A percentile compares a stretch with the other conserved stretches of the same genome.
Evolutionary conservation across 1,140 invertebrate species (phyloP).

Genomic region (Lepidostoma basale): DNA sequence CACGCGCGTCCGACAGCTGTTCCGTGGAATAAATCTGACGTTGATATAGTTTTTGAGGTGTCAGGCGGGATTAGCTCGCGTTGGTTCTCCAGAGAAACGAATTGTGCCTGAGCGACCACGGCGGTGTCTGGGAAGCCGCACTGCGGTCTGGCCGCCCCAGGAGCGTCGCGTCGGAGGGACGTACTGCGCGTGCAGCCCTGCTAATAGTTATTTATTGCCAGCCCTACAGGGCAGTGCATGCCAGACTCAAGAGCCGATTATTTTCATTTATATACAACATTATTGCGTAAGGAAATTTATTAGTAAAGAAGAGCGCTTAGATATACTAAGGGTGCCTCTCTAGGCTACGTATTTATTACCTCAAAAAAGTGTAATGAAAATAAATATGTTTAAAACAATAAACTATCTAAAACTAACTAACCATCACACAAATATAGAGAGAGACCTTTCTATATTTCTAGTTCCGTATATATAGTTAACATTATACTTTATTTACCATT

Average conservation of each 20-base stretch:
- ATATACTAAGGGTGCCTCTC: no score
- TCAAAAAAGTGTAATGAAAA: no score
- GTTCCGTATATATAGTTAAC: no score
- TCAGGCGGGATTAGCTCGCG: slow-evolving; percentile 39
- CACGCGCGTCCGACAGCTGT: slow-evolving; percentile 38
- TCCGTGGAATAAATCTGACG: slow-evolving; percentile 37
- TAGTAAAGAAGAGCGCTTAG: no score
- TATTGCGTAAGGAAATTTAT: no score
- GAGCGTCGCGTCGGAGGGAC: slow-evolving; percentile 1
- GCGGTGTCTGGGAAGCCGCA: neutral
- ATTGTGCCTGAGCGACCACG: slow-evolving; percentile 35
- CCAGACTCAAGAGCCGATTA: neutral
- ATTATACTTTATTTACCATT: no score
- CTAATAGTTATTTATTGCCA: slow-evolving; percentile 8
- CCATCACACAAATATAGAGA: no score
- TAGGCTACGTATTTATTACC: no score
- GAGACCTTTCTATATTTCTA: no score
- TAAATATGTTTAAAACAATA: no score
- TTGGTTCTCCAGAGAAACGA: slow-evolving; percentile 32
- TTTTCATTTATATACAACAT: slow-evolving; percentile 6
- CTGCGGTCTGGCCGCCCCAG: neutral
- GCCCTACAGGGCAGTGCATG: neutral
- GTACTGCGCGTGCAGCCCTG: no score
- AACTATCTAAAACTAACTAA: no score
- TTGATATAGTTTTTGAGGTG: slow-evolving; percentile 44